Evolutionary conservation across 2,797 vertebrate species (phyloP), one percentile per base, ranked within the genome.

Genomic region (Coregonus ussuriensis): DNA sequence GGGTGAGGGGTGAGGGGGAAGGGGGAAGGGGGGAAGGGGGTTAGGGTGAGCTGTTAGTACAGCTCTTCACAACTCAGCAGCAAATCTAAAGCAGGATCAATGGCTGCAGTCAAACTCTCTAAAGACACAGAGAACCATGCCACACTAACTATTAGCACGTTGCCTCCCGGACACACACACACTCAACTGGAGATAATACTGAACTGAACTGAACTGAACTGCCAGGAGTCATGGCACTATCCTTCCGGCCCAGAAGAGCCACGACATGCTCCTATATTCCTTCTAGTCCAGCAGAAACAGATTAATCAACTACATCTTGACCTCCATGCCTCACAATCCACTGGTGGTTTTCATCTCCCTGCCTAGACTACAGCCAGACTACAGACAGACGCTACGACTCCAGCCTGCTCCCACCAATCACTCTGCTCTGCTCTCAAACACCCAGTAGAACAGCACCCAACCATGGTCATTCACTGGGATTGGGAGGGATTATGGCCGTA

Each of bases 401-500:
- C 87, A 83, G 77, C 82, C 85, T 66, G 71, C 84, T 82, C 83
- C 82, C 77, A 92, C 92, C 93, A 95, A 90, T 95, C 95, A 93
- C 83, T 82, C 70, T 87, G 76, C 84, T 87, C 76, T 89, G 82
- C 79, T 91, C 84, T 82, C 74, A 63, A 82, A 89, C 80, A 91
- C 15, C 88, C 86, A 85, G 52, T 88, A 88, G 86, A 83, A 74
- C 79, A 85, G 78, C 80, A 77, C 53, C 15, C 85, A 84, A 85
- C 87, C 59, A 83, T 83, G 87, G 92, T 88, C 88, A 90, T 89
- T 87, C 86, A 79, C 91, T 89, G 83, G 77, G 90, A 93, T 90
- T 90, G 90, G 77, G 77, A 83, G 84, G 91, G 94, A 96, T 96
- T 96, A 94, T 72, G 82, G 82, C 77, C 85, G 86, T 94, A 95